Evolutionary conservation across 2,888 invertebrate species (phyloP).

Genomic region (Phengaris alcon): DNA sequence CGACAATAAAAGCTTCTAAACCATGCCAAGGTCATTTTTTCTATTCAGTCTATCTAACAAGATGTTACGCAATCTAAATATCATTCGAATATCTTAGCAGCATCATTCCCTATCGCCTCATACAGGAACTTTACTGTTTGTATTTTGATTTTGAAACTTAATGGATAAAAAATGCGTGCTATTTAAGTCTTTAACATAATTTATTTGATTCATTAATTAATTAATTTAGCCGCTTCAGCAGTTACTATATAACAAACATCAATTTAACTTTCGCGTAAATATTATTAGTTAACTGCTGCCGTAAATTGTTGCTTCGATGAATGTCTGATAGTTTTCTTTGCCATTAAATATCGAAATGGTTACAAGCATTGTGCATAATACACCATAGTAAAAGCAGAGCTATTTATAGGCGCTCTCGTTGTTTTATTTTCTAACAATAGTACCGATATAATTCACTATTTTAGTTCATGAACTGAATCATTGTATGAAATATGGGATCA

Average conservation of each 20-base stretch:
- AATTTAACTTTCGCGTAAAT: not conserved
- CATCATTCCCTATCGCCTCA: not conserved
- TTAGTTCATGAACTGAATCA: not conserved
- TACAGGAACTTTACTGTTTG: no score
- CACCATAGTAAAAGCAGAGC: constrained; percentile 1
- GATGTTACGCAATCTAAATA: constrained; percentile 14
- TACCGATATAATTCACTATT: constrained; percentile 6
- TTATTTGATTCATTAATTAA: no score
- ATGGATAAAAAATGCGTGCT: not conserved
- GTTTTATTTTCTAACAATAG: constrained; percentile 8
- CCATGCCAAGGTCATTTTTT: constrained; percentile 14
- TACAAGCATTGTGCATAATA: not conserved
- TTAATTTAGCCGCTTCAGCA: not conserved
- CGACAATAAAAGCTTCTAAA: constrained; percentile 17
- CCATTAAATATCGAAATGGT: not conserved
- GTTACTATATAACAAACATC: not conserved
- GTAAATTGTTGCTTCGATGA: not conserved
- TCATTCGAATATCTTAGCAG: not conserved
- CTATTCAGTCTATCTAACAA: constrained; percentile 17
- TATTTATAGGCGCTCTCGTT: constrained; percentile 18
- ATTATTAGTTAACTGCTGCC: not conserved
- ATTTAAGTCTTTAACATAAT: not conserved
- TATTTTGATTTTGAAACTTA: no score
- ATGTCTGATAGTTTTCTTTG: not conserved
- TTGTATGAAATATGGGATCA: not conserved